Base-by-base conservation (phyloP, 2,888 invertebrate genomes). In the Caenorhabditis becei region DNA sequence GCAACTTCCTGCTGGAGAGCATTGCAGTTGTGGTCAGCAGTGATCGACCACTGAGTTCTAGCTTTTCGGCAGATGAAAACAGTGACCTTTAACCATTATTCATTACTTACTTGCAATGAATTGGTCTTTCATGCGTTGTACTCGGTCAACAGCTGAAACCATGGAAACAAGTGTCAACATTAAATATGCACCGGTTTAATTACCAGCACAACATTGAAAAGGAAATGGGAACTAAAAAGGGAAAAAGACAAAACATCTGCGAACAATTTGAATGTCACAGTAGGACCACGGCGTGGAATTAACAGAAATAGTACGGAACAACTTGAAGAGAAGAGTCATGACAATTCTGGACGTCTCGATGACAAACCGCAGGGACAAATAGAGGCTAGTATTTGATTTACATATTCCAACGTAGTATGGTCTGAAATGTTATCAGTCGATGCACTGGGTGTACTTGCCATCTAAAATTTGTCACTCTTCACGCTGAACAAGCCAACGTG, bases 1-100 rank as follows among this genome's bases (percentile, higher is more conserved):
- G 18, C 49, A 61, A 70, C 71, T 71, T 71, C 71, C 71, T 71
- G 44, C 41, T 61, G 20, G 10, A 20, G 35, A 32, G 32, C 54
- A 37, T 35, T 70, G 28, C 44, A 54, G 54, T 54, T 71, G 2
- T 62, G 71, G 18, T 24, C 61, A 69, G 32, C 23, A 59, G 16
- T 62, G 62, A 37, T 32, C 71, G 44, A 32, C 54, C 44, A 62
- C 14, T 23, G 20, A 23, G 59, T 51, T 70, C 26, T 18, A 0
- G 0, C 14, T 4, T n/a, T 8, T 24, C 16, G 32, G 62, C 71
- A 71, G 71, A 62, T 71, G 71, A 32, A 71, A 62, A 62, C n/a
- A 35, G 63, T 32, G 56, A 32, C 56, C 56, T 56, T 56, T 18
- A 24, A 7, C 32, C 26, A 54, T 44, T 18, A 44, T 41, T 51